Base-by-base conservation (phyloP, 2,888 invertebrate species). In the Thecocarcelia acutangulata region DNA sequence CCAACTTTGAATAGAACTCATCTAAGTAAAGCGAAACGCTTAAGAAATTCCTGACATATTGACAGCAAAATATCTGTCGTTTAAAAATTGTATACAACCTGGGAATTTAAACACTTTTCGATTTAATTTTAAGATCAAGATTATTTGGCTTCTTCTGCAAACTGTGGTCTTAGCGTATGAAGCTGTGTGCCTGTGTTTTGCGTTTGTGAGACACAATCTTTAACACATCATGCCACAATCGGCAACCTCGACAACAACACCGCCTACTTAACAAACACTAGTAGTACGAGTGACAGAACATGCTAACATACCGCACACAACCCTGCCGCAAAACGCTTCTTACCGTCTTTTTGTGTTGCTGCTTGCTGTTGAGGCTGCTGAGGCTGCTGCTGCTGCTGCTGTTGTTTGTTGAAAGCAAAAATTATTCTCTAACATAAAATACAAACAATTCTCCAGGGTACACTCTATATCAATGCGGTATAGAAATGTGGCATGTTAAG, bases 141-240 rank as follows among this genome's bases (percentile, higher is more conserved):
- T 74, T 66, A 50, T 58, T 74, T 74, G 12, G 48, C 64, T 64
- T 17, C 56, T 58, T 74, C 37, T 15, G 1, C 61, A 17, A 17
- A 17, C 28, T 63, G 46, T 44, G 17, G 28, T 44, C 46, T 44
- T 46, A 56, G 44, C 19, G 12, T 37, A 40, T 21, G 74, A 74
- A 48, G 46, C 21, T 42, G 8, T 63, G 15, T 61, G 42, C 61
- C 28, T 66, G 50, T 42, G 17, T 44, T 59, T 59, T 48, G 42
- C 42, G 48, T 46, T 76, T 76, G 76, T 69, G 54, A 63, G 54
- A 76, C 76, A 76, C 54, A 76, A 76, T 69, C 69, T 69, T 76
- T 76, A 76, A 76, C 69, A 76, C 61, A 76, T 76, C 69, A 69
- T n/a, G 69, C 61, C 76, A 76, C 69, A 75, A 68, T 68, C 68